Evolutionary conservation across 2,113 vertebrate species (phyloP), one percentile per base, ranked within the genome.

Genomic region (Corynorhinus townsendii): DNA sequence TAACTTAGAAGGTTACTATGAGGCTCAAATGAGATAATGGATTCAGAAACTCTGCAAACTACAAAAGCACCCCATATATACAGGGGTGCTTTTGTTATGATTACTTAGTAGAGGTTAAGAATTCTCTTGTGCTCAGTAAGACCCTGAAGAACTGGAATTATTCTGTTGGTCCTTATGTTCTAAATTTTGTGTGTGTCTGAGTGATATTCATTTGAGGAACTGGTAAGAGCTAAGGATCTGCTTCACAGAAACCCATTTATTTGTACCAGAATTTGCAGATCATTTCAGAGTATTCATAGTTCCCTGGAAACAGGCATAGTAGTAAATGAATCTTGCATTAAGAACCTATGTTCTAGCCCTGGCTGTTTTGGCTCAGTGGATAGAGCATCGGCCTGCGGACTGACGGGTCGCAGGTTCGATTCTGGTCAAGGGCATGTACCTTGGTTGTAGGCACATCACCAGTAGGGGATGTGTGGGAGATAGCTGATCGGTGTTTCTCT

Each of bases 331-430:
- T 77, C 19, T 52, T 81, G 16, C 15, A 89, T 24, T 80, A 77
- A 96, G 40, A 84, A 79, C 43, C 19, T 76, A 40, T 93, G 24
- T 47, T 94, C 79, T n/a, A n/a, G n/a, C n/a, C n/a, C n/a, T n/a
- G n/a, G n/a, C n/a, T n/a, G n/a, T n/a, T n/a, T n/a, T n/a, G n/a
- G n/a, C n/a, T n/a, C n/a, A n/a, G n/a, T n/a, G n/a, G n/a, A n/a
- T n/a, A n/a, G n/a, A n/a, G n/a, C n/a, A n/a, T n/a, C n/a, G n/a
- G n/a, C n/a, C n/a, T n/a, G n/a, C n/a, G n/a, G n/a, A n/a, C n/a
- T n/a, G n/a, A n/a, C n/a, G n/a, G n/a, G n/a, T n/a, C n/a, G n/a
- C n/a, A n/a, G n/a, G n/a, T n/a, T n/a, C n/a, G n/a, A n/a, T n/a
- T n/a, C n/a, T n/a, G n/a, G n/a, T n/a, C n/a, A n/a, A n/a, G n/a